Conservation (phyloP, 2,113 vertebrate species). For the Eolophus roseicapilla region DNA sequence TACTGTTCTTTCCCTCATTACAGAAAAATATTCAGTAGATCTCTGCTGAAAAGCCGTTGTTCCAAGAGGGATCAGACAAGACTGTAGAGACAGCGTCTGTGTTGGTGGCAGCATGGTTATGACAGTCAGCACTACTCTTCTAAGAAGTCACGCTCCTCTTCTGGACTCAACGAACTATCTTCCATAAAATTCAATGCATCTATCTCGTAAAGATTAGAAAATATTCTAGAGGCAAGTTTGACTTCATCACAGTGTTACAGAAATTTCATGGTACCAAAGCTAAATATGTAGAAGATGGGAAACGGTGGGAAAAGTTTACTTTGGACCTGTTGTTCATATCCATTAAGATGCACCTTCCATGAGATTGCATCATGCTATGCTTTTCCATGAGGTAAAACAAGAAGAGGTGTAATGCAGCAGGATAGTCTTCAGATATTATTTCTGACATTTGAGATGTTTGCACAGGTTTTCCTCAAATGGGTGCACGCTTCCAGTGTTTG, state of each 20-base stretch:
- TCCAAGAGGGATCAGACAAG: not conserved
- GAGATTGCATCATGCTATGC: not conserved
- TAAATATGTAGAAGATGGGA: not conserved
- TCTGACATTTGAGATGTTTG: slow-evolving; percentile 13
- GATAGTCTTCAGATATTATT: not conserved
- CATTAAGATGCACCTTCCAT: not conserved
- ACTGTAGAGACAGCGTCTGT: not conserved
- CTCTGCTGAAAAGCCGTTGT: not conserved
- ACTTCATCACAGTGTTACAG: not conserved
- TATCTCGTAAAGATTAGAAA: not conserved
- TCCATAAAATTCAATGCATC: not conserved
- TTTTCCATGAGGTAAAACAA: not conserved
- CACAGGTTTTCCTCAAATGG: not conserved
- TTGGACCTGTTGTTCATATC: not conserved
- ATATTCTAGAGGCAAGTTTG: not conserved
- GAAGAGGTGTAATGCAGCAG: not conserved
- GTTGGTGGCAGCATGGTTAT: not conserved
- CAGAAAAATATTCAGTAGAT: not conserved
- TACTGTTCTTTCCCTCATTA: not conserved
- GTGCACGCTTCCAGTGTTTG: not conserved
- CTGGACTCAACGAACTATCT: not conserved
- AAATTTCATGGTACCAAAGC: not conserved
- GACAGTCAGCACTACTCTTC: fast-evolving
- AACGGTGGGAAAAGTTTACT: not conserved
- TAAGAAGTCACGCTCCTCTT: not conserved